Percentiles rank a stretch among this genome's conserved stretches.
phyloP scores from a whole-genome alignment of 2,888 invertebrate species.

The Physocephala rufipes region DNA sequence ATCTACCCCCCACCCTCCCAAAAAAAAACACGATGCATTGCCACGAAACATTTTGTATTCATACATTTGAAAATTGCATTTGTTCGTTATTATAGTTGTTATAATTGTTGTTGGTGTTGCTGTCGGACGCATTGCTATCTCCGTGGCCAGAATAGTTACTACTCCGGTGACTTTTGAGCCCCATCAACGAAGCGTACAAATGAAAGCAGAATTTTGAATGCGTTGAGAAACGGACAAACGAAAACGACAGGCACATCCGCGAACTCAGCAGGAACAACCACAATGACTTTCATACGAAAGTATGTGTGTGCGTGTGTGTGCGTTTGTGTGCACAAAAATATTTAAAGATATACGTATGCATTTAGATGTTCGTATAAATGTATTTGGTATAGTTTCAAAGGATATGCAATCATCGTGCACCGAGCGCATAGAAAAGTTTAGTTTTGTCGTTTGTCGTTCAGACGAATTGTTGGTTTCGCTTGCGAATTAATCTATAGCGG shows the following conservation, averaged over 20 bases:
- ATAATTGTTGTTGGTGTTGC: constrained; percentile 9
- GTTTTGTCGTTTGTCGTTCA: not conserved
- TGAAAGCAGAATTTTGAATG: constrained; percentile 24
- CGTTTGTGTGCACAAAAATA: no score
- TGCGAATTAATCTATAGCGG: constrained; percentile 46
- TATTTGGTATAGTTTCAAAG: constrained; percentile 25
- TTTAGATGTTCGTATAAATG: not conserved
- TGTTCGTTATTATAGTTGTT: constrained; percentile 16
- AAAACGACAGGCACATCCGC: constrained; percentile 14
- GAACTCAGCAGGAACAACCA: not conserved
- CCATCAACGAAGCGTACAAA: constrained; percentile 23
- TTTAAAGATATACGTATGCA: constrained; percentile 30
- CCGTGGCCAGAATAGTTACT: constrained; percentile 47
- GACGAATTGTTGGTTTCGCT: not conserved
- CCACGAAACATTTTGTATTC: constrained; percentile 43
- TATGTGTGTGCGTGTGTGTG: constrained; percentile 43
- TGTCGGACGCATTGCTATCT: constrained; percentile 45
- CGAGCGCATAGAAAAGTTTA: constrained; percentile 2
- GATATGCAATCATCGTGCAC: not conserved
- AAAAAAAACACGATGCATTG: constrained; percentile 1
- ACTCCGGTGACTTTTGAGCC: constrained; percentile 30
- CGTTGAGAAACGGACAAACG: constrained; percentile 25
- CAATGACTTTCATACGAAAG: not conserved
- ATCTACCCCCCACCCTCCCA: no score
- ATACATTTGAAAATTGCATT: constrained; percentile 48